phyloP scores from a whole-genome alignment of 2,888 invertebrate species.

The Stenolophus ochropezus region DNA sequence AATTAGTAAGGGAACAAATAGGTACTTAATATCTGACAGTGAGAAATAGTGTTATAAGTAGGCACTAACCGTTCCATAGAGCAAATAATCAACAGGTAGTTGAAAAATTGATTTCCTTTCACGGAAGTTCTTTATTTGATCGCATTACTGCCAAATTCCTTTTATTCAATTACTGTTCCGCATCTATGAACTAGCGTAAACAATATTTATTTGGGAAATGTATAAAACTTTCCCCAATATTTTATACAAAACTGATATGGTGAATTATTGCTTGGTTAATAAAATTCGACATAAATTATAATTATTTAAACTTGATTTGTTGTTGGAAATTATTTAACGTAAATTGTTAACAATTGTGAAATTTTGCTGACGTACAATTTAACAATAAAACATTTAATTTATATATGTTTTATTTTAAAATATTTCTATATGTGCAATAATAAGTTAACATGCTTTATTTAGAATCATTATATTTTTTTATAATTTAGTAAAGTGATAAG shows the following conservation, averaged over 20 bases:
- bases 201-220: not conserved
- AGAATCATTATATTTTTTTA: too few species aligned
- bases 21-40: not conserved
- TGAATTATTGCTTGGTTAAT: not conserved
- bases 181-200: not conserved
- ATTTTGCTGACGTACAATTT: not conserved
- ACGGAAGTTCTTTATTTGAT: not conserved
- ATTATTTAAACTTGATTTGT: not conserved
- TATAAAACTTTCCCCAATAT: not conserved
- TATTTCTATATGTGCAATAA: too few species aligned
- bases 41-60: constrained; percentile 10
- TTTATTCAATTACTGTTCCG: not conserved
- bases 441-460: too few species aligned
- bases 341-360: not conserved
- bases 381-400: too few species aligned
- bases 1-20: not conserved
- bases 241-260: not conserved
- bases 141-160: not conserved
- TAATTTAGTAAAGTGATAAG: too few species aligned
- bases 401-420: too few species aligned
- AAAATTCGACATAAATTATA: not conserved
- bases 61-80: not conserved
- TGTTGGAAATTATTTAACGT: not conserved
- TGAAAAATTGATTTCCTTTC: not conserved
- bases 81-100: constrained; percentile 23